A percentile compares a stretch with the other conserved stretches of the same genome.
phyloP scores from a whole-genome alignment of 2,888 invertebrate genomes.

The Cotesia congregata region DNA sequence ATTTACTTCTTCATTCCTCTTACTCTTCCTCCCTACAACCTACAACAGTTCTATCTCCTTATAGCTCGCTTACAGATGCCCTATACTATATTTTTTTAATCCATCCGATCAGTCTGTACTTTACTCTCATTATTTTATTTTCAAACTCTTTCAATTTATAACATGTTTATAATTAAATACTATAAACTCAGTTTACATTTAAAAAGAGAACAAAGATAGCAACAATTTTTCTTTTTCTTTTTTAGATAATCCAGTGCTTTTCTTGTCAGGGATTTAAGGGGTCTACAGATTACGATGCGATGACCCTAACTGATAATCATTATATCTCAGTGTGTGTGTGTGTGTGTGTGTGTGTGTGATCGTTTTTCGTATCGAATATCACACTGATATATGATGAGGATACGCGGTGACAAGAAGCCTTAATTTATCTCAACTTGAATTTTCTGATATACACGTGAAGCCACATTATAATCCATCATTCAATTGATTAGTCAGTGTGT shows the following conservation, averaged over 20 bases:
- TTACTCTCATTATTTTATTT: constrained; percentile 61
- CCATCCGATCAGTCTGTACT: constrained; percentile 5
- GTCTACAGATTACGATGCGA: no score
- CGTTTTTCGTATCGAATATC: constrained; percentile 21
- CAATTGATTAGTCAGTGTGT: no score
- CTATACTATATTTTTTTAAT: constrained; percentile 32
- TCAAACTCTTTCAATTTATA: constrained; percentile 44
- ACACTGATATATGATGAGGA: constrained; percentile 12
- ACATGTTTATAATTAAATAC: constrained; percentile 22
- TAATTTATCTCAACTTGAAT: no score
- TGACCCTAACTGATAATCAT: no score
- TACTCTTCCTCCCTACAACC: constrained; percentile 20
- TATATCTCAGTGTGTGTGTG: no score
- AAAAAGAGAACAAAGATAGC: no score
- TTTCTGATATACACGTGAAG: not conserved
- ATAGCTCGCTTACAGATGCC: not conserved
- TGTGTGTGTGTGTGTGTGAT: no score
- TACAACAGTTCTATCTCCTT: no score
- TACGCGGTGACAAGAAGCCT: no score
- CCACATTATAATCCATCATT: constrained; percentile 3
- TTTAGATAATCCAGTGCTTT: no score
- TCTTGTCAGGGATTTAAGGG: no score
- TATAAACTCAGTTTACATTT: not conserved
- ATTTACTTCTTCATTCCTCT: constrained; percentile 39
- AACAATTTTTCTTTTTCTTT: not conserved